These are phyloP conservation scores for Pogonocichla stellata DNA, from an alignment of 2,113 vertebrate species.

Conservation along the genomic window DNA sequence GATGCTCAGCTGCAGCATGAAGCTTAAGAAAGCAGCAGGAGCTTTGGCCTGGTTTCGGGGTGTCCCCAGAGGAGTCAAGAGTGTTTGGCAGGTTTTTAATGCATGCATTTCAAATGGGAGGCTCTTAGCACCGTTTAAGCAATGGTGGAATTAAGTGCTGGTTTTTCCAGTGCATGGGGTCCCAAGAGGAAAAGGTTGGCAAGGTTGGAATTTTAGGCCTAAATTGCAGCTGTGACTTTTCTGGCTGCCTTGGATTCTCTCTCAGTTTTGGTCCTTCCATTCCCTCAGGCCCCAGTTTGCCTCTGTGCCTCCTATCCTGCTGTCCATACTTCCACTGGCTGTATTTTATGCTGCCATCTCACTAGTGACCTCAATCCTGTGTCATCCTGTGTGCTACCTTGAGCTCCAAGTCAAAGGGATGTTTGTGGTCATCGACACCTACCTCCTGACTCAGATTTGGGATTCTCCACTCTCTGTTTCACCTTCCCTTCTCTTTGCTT, in stretches of 20 bases:
- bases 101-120: conserved; percentile 55
- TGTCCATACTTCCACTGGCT: neutral
- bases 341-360: neutral
- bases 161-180: conserved; percentile 11
- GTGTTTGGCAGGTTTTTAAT: conserved; percentile 54
- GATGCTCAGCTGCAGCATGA: neutral
- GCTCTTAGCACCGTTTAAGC: conserved; percentile 66
- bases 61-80: conserved; percentile 39
- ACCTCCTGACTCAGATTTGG: neutral
- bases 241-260: neutral
- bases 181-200: neutral
- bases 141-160: conserved; percentile 47
- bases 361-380: neutral
- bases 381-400: neutral
- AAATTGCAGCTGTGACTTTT: neutral
- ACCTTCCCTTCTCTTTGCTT: neutral
- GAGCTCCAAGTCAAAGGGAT: neutral
- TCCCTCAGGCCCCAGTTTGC: neutral
- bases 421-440: neutral
- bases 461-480: neutral
- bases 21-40: conserved; percentile 5
- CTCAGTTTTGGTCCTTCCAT: neutral
- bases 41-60: conserved; percentile 23
- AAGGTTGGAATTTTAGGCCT: neutral
- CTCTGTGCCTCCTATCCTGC: neutral